Base-by-base conservation (phyloP, 2,113 vertebrate genomes). In the Actinemys pallida region DNA sequence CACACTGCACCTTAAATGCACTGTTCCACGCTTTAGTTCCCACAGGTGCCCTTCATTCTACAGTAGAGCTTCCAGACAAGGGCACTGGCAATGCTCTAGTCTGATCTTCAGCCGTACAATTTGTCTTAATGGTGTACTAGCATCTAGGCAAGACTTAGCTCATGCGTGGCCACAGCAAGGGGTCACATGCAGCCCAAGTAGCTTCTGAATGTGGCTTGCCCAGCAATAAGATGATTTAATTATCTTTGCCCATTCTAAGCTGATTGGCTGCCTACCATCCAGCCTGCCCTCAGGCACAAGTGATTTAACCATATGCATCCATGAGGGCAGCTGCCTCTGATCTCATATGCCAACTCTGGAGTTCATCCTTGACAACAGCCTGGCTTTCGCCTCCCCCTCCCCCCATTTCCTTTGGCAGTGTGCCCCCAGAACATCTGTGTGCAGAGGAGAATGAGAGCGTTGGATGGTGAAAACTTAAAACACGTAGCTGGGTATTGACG, bases 271-370 rank as follows among this genome's bases (percentile, higher is more conserved):
- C 97, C 96, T 97, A 96, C 96, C 96, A 96, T 97, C 93, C 97
- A 85, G 93, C 93, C 94, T 97, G 96, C 97, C 97, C 97, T 97
- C 97, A 96, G 97, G 97, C 97, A 83, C 94, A 88, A 89, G 95
- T 91, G 93, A 94, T 92, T 98, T 96, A 97, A 96, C 97, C 95
- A 91, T 97, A 98, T 96, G 97, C 96, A 96, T 96, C 96, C 97
- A 96, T 97, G 96, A 96, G 97, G 96, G 97, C 97, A 98, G 97
- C 97, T 98, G 97, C 95, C 96, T 98, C 97, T 98, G 97, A 97
- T 98, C 96, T 97, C 96, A 93, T 92, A 96, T 84, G 91, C 97
- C 97, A 97, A 95, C 47, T 87, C 94, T 80, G 96, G 96, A 95
- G 96, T 96, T 97, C 96, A 56, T 93, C 95, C 95, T 93, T 88